A percentile compares a stretch with the other conserved stretches of the same genome.
phyloP scores from a whole-genome alignment of 1,140 invertebrate species.

The Bicyclus anynana region DNA sequence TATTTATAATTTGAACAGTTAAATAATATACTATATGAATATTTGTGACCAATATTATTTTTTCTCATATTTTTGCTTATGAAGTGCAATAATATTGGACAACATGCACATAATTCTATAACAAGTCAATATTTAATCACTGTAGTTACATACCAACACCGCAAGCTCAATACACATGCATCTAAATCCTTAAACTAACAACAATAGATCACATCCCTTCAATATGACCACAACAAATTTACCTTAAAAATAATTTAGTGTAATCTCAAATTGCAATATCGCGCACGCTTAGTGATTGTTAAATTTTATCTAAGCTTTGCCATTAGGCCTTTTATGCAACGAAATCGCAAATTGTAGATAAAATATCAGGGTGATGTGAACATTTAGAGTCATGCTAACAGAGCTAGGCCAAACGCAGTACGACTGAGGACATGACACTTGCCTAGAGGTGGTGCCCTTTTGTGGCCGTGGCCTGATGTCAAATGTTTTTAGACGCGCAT shows the following conservation, averaged over 20 bases:
- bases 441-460: slow-evolving; percentile 55
- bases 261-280: background rate
- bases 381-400: slow-evolving; percentile 39
- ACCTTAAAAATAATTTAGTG: background rate
- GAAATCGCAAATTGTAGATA: background rate
- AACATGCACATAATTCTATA: background rate
- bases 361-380: slow-evolving; percentile 9
- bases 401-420: slow-evolving; percentile 44
- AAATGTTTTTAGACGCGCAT: slow-evolving; percentile 57
- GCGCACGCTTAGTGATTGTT: background rate
- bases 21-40: too few species aligned
- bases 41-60: too few species aligned
- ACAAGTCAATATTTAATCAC: background rate
- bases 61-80: too few species aligned
- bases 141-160: slow-evolving; percentile 7
- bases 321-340: background rate
- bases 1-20: too few species aligned
- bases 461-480: slow-evolving; percentile 59
- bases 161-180: slow-evolving; percentile 6
- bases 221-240: background rate
- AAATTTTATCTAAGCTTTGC: background rate
- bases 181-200: background rate
- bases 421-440: slow-evolving; percentile 55
- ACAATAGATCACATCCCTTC: background rate
- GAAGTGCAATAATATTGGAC: background rate